Conservation (phyloP, 2,797 vertebrate species). For the Anableps anableps region DNA sequence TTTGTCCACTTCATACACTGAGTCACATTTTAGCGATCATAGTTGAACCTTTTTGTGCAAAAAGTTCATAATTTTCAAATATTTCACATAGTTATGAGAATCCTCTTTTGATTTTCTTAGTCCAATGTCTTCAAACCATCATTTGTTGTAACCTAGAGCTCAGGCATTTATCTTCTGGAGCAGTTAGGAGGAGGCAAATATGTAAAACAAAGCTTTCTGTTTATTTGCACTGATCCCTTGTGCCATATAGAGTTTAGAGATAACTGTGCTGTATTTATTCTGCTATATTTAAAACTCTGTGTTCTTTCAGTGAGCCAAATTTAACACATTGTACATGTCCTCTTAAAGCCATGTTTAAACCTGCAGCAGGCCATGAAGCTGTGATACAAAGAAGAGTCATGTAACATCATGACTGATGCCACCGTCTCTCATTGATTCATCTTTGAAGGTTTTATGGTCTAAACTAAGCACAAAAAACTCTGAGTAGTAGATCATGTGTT, state of each 20-base stretch:
- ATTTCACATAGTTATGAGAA: background rate
- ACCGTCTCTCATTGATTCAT: background rate
- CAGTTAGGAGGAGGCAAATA: constrained; percentile 28
- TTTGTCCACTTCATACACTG: background rate
- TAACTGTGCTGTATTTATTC: constrained; percentile 37
- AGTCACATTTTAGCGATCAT: background rate
- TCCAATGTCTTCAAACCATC: constrained; percentile 1
- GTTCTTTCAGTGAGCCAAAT: constrained; percentile 30
- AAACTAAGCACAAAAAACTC: constrained; percentile 43
- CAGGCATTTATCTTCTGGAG: constrained; percentile 26
- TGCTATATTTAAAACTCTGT: constrained; percentile 23
- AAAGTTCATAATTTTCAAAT: background rate
- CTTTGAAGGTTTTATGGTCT: background rate
- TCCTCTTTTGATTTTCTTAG: background rate
- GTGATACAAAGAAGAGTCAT: background rate
- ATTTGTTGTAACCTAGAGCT: constrained; percentile 44
- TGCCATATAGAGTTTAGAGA: constrained; percentile 50
- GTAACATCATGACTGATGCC: background rate
- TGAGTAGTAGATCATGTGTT: background rate
- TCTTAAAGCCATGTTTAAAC: constrained; percentile 45
- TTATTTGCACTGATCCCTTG: constrained; percentile 69
- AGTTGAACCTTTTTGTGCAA: background rate
- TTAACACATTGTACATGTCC: constrained; percentile 15
- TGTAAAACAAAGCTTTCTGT: constrained; percentile 32
- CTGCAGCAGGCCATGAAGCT: constrained; percentile 2